Evolutionary conservation across 2,888 invertebrate genomes (phyloP).

Genomic region (Hirtodrosophila trivittata): DNA sequence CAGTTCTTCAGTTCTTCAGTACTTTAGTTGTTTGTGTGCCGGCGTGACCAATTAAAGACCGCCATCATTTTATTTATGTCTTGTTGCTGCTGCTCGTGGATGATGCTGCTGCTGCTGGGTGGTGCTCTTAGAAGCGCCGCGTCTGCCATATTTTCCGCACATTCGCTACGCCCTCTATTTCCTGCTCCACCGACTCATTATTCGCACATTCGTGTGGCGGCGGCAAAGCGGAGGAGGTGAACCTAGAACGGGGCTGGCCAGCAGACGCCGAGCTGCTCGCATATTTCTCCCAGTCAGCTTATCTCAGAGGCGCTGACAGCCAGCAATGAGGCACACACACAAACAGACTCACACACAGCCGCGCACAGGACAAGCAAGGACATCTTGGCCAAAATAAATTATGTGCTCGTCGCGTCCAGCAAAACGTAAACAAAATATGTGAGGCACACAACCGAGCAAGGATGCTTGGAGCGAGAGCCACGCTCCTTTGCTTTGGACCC

Average conservation of each 20-base stretch:
- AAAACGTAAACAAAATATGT: slow-evolving; percentile 73
- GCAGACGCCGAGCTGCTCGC: slow-evolving; percentile 45
- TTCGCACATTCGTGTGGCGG: slow-evolving; percentile 71
- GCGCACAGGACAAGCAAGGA: slow-evolving; percentile 51
- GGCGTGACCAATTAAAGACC: slow-evolving; percentile 75
- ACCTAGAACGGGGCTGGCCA: not conserved
- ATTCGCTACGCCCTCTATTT: slow-evolving; percentile 65
- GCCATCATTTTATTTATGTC: slow-evolving; percentile 70
- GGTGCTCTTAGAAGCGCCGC: slow-evolving; percentile 15
- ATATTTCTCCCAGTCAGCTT: slow-evolving; percentile 77
- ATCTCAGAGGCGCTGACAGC: slow-evolving; percentile 74
- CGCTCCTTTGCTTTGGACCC: not conserved
- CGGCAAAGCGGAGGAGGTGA: slow-evolving; percentile 3
- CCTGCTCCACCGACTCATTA: slow-evolving; percentile 58
- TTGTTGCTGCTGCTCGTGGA: slow-evolving; percentile 33
- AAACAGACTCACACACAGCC: slow-evolving; percentile 18
- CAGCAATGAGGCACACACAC: slow-evolving; percentile 58
- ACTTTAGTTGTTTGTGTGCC: slow-evolving; percentile 43
- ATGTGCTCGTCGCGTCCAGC: slow-evolving; percentile 67
- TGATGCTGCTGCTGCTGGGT: slow-evolving; percentile 5
- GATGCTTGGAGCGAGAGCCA: not conserved
- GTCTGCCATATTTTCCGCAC: slow-evolving; percentile 41
- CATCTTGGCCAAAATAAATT: slow-evolving; percentile 72
- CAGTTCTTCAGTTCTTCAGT: not conserved
- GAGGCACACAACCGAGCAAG: slow-evolving; percentile 1